phyloP scores from a whole-genome alignment of 2,888 invertebrate genomes.

The Notocelia uddmanniana region DNA sequence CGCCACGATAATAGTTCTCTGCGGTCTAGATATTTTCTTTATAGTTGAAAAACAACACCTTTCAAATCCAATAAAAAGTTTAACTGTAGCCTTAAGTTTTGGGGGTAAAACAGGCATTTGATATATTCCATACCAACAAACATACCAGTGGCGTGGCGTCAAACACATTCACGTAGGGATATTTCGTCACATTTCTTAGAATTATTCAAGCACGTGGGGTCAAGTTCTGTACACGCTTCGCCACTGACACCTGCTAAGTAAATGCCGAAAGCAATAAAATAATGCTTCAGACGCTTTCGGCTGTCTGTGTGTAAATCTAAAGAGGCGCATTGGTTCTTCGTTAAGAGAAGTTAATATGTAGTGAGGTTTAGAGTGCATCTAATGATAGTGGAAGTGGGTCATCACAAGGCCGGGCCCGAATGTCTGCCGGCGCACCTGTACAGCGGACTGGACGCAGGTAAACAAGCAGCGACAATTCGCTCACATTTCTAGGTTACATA shows the following conservation, averaged over 20 bases:
- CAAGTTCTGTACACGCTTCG: too few species aligned
- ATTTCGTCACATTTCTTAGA: too few species aligned
- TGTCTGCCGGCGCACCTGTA: slow-evolving; percentile 54
- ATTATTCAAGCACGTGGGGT: too few species aligned
- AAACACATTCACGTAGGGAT: too few species aligned
- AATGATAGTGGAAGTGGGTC: slow-evolving; percentile 59
- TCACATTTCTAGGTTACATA: slow-evolving; percentile 55
- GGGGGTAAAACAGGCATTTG: background rate
- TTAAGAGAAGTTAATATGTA: background rate
- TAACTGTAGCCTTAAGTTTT: background rate
- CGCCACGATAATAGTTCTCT: background rate
- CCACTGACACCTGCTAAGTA: too few species aligned
- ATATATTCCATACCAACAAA: background rate
- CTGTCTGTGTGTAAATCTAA: background rate
- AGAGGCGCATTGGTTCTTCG: background rate
- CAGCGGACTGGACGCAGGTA: slow-evolving; percentile 51
- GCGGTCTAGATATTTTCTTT: background rate
- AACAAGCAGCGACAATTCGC: slow-evolving; percentile 60
- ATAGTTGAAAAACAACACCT: background rate
- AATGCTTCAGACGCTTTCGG: background rate
- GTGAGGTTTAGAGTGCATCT: slow-evolving; percentile 51
- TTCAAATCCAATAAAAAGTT: too few species aligned
- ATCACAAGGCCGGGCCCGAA: slow-evolving; percentile 53
- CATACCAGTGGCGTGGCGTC: background rate
- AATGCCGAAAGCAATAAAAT: background rate